A percentile compares a stretch with the other conserved stretches of the same genome.
These are phyloP conservation scores for Trimorus sp. DNA, from an alignment of 2,888 invertebrate species.

Conservation along the genomic window DNA sequence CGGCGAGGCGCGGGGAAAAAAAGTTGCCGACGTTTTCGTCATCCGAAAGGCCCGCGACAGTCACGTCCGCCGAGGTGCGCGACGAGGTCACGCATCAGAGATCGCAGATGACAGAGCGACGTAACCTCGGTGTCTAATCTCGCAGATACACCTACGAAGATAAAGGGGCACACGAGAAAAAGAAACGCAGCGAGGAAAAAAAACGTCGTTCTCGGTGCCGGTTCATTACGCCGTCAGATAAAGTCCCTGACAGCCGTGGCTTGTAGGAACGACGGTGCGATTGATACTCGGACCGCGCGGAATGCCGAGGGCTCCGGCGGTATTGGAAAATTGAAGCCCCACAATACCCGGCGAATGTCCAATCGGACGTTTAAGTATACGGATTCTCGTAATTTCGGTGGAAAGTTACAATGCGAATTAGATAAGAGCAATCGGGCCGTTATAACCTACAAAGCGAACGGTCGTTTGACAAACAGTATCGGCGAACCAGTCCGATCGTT, in stretches of 20 bases:
- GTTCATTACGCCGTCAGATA: constrained; percentile 61
- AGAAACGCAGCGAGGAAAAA: too few species aligned
- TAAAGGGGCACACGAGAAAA: constrained; percentile 56
- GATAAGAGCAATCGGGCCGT: too few species aligned
- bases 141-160: constrained; percentile 49
- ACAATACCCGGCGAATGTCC: too few species aligned
- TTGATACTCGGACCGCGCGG: constrained; percentile 7
- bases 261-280: constrained; percentile 20
- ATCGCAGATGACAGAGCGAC: constrained; percentile 42
- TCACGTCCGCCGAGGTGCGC: constrained; percentile 51
- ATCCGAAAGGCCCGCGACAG: constrained; percentile 44
- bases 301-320: constrained; percentile 4
- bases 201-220: constrained; percentile 13
- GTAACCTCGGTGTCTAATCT: constrained; percentile 58
- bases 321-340: constrained; percentile 5
- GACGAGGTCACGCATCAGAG: constrained; percentile 57
- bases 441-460: too few species aligned
- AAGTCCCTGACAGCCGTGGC: constrained; percentile 40
- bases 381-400: too few species aligned
- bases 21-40: constrained; percentile 18
- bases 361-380: too few species aligned
- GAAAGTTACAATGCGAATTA: too few species aligned
- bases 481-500: too few species aligned
- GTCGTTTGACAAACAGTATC: too few species aligned
- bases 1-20: constrained; percentile 38